These are phyloP conservation scores for Vanessa atalanta DNA, from an alignment of 1,140 invertebrate species.

Conservation along the genomic window DNA sequence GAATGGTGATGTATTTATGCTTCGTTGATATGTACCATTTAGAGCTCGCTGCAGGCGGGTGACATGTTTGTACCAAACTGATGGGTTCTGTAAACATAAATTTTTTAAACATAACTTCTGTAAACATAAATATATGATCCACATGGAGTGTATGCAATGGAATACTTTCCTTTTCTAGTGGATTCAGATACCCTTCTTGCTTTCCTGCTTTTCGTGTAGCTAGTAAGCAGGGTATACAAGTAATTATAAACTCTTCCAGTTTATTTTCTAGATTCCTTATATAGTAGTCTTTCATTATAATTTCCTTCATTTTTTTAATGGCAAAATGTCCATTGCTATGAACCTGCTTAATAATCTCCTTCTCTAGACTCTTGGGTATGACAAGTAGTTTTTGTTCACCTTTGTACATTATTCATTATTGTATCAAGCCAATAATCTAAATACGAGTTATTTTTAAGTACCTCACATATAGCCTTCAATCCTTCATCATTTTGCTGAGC, in stretches of 20 bases:
- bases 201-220: too few species aligned
- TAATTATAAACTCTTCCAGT: conserved; percentile 51
- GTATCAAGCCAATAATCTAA: conserved; percentile 30
- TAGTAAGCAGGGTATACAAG: background rate
- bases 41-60: too few species aligned
- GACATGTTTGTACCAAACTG: too few species aligned
- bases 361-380: conserved; percentile 47
- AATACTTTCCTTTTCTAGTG: too few species aligned
- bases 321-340: conserved; percentile 58
- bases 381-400: conserved; percentile 32
- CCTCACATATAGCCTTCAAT: conserved; percentile 42
- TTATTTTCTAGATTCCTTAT: conserved; percentile 54
- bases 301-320: conserved; percentile 53
- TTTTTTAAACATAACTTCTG: too few species aligned
- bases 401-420: conserved; percentile 35
- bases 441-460: too few species aligned
- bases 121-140: too few species aligned
- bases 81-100: too few species aligned
- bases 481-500: conserved; percentile 43
- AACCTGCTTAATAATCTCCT: conserved; percentile 44
- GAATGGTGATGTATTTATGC: too few species aligned
- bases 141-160: too few species aligned
- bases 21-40: too few species aligned
- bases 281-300: conserved; percentile 58
- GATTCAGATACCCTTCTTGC: too few species aligned